phyloP scores from a whole-genome alignment of 2,113 vertebrate species.

The Gavialis gangeticus region DNA sequence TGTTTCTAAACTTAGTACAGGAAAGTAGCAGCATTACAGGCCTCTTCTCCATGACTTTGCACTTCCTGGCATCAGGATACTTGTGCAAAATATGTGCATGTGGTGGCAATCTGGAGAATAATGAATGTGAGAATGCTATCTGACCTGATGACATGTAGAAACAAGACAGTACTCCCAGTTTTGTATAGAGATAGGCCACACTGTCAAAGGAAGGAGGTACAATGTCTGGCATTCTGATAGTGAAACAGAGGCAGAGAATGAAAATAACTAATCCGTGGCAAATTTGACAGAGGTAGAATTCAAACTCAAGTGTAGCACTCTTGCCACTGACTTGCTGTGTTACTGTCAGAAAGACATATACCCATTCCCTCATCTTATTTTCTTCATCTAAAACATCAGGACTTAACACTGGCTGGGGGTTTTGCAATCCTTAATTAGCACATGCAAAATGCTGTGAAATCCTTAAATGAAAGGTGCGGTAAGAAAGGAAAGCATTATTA shows the following conservation, averaged over 20 bases:
- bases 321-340: neutral
- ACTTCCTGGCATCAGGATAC: neutral
- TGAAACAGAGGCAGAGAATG: neutral
- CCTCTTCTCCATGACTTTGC: neutral
- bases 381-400: neutral
- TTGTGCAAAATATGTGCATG: neutral
- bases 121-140: no score
- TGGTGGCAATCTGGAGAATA: no score
- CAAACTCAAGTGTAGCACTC: neutral
- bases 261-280: neutral
- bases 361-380: neutral
- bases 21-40: neutral
- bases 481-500: neutral
- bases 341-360: neutral
- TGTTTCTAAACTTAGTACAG: neutral
- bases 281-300: neutral
- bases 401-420: neutral
- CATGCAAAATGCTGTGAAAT: neutral
- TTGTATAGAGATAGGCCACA: neutral
- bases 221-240: neutral
- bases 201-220: neutral
- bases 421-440: neutral
- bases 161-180: neutral
- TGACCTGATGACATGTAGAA: neutral
- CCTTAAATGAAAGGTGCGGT: neutral